Evolutionary conservation across 2,113 vertebrate species (phyloP), one percentile per base, ranked within the genome.

Genomic region (Nestor notabilis): DNA sequence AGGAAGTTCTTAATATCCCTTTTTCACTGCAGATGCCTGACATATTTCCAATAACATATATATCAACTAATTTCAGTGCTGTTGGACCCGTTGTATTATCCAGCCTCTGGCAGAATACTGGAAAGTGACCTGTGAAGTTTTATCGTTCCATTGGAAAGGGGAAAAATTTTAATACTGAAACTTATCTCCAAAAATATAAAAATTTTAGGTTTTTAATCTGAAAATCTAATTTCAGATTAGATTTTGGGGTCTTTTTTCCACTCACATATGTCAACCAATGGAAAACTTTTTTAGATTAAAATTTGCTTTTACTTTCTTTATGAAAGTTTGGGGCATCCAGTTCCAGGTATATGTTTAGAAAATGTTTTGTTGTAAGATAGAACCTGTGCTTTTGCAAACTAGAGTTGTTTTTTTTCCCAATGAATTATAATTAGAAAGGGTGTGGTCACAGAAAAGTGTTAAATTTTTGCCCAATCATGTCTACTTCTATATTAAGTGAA

Each of bases 401-500:
- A 52, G 12, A 68, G 23, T 4, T 53, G 4, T 11, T 44, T n/a
- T 78, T 72, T 82, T 76, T 43, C n/a, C 33, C 53, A 74, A 27
- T 5, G 87, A 71, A 56, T 87, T 93, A 84, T 68, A 92, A 94
- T 79, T 72, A 37, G 47, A 49, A 68, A 50, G 63, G 81, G 80
- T 64, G 72, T 94, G 69, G 79, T 71, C 79, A 46, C 41, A 93
- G 79, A 87, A 87, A 90, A 65, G 47, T 65, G 29, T 82, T 82
- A 86, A 93, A 60, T 80, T 77, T 94, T 79, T 95, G 88, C 39
- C 44, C 85, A 95, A 78, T 83, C n/a, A 37, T 64, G 41, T 94
- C 79, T 95, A 72, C 49, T 88, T 94, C 90, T 33, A 13, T 79
- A 52, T 79, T 87, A 94, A 93, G 89, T 95, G 93, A 96, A 98